Evolutionary conservation across 2,888 invertebrate species (phyloP).

Genomic region (Vesta saturnalis): DNA sequence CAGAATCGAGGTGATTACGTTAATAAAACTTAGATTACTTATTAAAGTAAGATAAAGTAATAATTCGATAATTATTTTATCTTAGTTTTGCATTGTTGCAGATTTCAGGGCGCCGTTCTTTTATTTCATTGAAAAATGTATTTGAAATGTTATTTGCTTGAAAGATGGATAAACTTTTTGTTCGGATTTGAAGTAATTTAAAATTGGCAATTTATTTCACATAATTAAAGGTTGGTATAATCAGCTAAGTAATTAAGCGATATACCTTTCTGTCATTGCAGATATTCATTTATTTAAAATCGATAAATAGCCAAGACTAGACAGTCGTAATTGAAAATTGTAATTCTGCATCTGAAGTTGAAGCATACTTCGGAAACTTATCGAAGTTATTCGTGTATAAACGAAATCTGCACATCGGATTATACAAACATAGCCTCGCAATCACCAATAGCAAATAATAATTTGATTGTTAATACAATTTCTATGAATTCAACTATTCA

Average conservation of each 20-base stretch:
- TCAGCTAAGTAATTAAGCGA: background rate
- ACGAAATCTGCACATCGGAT: conserved; percentile 32
- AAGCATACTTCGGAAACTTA: conserved; percentile 11
- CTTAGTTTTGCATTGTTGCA: too few relatives aligned
- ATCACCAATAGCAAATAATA: conserved; percentile 61
- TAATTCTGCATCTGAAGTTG: conserved; percentile 1
- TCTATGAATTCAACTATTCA: conserved; percentile 61
- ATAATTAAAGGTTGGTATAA: too few relatives aligned
- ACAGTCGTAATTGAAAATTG: conserved; percentile 13
- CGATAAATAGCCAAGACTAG: background rate
- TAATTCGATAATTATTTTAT: too few relatives aligned
- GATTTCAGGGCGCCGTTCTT: too few relatives aligned
- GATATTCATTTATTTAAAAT: conserved; percentile 4
- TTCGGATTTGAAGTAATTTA: too few relatives aligned
- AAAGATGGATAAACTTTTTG: too few relatives aligned
- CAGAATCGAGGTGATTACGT: too few relatives aligned
- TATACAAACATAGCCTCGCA: conserved; percentile 50
- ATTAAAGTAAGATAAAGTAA: too few relatives aligned
- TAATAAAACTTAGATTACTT: too few relatives aligned
- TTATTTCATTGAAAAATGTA: too few relatives aligned
- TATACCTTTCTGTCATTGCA: conserved; percentile 1
- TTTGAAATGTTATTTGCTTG: too few relatives aligned
- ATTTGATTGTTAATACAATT: conserved; percentile 63
- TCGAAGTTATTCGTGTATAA: conserved; percentile 21
- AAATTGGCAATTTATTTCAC: too few relatives aligned